Base-by-base conservation (phyloP, 2,888 invertebrate species). In the Cerastis rubricosa region DNA sequence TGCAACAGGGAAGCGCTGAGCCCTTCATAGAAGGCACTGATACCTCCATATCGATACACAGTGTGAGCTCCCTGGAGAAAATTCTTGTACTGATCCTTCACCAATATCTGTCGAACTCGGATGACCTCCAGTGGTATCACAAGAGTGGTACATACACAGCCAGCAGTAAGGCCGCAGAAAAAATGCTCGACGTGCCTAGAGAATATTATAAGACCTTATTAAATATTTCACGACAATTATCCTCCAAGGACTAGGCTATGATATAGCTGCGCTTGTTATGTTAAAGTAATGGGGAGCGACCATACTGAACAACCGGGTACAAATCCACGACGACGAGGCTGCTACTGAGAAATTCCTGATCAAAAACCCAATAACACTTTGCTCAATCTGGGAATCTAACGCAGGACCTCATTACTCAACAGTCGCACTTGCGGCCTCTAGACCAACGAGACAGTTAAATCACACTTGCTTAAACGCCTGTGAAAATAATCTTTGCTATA, bases 51-150 rank as follows among this genome's bases (percentile, higher is more conserved):
- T 2, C 80, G 87, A 85, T 95, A 96, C 1, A 96, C 95, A 2
- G 86, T 89, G 29, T 65, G 86, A 1, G 94, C 94, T 0, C 96
- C 95, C 0, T 90, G 91, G 0, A 92, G 4, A 0, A 95, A 2
- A 0, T 94, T 94, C 1, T 79, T 89, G 83, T 96, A 96, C 78
- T 96, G 96, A 1, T 93, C 89, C 74, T 93, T 92, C 19, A 93
- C 91, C 0, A 96, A n/a, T 89, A 96, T 95, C 84, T 96, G 96
- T 0, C 96, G 90, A 0, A 95, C 93, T 54, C 96, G 89, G 43
- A 96, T 92, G 64, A 96, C 96, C 76, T 96, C 96, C 17, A 96
- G 71, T 0, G 96, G 96, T 0, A 91, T 85, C 12, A 93, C 92
- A 1, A 96, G 68, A 0, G 92, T 83, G 0, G 94, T 92, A 51